Base-by-base conservation (phyloP, 2,888 invertebrate species). In the Drosophila hamatofila region DNA sequence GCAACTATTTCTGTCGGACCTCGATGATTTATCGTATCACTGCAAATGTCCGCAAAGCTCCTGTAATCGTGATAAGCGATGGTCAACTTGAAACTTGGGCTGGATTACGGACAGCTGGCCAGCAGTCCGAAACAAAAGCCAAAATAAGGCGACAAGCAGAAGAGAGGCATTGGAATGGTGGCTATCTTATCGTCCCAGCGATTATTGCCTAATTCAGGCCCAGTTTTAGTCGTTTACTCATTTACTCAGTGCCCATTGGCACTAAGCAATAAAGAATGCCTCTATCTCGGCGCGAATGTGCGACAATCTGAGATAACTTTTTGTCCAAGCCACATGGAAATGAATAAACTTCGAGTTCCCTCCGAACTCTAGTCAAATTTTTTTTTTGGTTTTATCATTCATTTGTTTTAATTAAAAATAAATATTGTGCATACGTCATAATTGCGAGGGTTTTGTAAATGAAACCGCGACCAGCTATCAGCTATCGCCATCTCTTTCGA, bases 121-220 rank as follows among this genome's bases (percentile, higher is more conserved):
- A 63, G 46, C 35, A 16, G 55, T 52, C 21, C 23, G 27, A 49
- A 41, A 25, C 52, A 54, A 49, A 46, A 27, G 37, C 35, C 41
- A 51, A 46, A 44, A 27, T 48, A 37, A 46, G 49, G 18, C 44
- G n/a, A 37, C 41, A 21, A 55, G 59, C 30, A 25, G 18, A 58
- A 41, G 54, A 35, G 3, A 55, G 12, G 25, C n/a, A 72, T 59
- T 71, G 35, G 49, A 61, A 61, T n/a, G n/a, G 18, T n/a, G 9
- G 16, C 30, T 75, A 84, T 84, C 83, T 84, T 88, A 84, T 84
- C 83, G 49, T n/a, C 42, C 39, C 41, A 41, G 81, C 55, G 89
- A 88, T 83, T 86, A 86, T 83, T 81, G 81, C 81, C 56, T 83
- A 82, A 83, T 88, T 70, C 83, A 61, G 65, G 75, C 67, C 75